These are phyloP conservation scores for Myotis lucifugus DNA, from an alignment of 2,113 vertebrate species.

Conservation along the genomic window DNA sequence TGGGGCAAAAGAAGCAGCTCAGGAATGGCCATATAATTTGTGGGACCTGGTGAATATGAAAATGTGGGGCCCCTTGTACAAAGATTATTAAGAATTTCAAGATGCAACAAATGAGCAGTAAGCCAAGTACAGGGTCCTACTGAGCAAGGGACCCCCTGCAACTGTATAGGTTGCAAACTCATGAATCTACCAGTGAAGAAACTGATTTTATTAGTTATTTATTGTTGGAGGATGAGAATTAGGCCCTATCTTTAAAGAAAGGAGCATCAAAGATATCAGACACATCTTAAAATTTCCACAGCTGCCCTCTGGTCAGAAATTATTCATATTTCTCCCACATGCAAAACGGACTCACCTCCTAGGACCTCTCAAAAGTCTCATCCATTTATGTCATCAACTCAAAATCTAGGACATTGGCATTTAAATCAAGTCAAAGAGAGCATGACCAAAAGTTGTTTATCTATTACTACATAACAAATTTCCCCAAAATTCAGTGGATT, in stretches of 20 bases:
- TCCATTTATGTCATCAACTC: not conserved
- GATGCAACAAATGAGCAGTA: not conserved
- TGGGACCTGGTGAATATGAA: not conserved
- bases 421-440: not conserved
- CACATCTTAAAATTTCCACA: not conserved
- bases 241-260: not conserved
- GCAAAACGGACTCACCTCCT: not conserved
- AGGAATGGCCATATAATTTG: not conserved
- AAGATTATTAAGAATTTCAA: conserved; percentile 11
- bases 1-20: not conserved
- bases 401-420: not conserved
- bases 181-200: not conserved
- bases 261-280: not conserved
- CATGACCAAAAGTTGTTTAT: not conserved
- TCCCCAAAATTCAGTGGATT: not conserved
- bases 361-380: not conserved
- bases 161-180: not conserved
- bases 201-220: not conserved
- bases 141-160: not conserved
- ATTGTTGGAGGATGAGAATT: not conserved
- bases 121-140: not conserved
- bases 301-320: not conserved
- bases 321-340: not conserved
- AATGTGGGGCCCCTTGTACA: not conserved
- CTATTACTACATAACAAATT: not conserved